Conservation (phyloP, 2,888 invertebrate species). For the Drosophila setosimentum region DNA sequence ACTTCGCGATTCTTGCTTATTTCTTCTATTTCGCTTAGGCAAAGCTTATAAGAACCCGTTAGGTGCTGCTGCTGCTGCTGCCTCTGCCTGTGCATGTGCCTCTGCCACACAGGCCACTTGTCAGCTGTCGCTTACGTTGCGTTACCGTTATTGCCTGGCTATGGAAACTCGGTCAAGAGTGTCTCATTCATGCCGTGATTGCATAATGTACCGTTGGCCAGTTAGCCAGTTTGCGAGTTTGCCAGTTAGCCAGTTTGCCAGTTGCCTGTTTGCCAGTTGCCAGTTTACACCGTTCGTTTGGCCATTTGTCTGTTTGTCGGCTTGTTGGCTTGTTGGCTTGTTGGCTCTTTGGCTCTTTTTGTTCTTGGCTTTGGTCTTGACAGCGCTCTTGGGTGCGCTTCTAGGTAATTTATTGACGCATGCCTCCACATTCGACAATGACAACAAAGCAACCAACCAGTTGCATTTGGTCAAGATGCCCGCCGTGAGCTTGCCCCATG, state of each 20-base stretch:
- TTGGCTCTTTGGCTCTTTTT: slow-evolving; percentile 33
- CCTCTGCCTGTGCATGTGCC: slow-evolving; percentile 7
- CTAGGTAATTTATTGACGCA: slow-evolving; percentile 77
- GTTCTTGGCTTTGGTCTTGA: slow-evolving; percentile 52
- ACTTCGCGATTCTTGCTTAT: slow-evolving; percentile 32
- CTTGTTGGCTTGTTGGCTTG: background rate
- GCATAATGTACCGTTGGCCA: slow-evolving; percentile 82
- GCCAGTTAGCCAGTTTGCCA: slow-evolving; percentile 18
- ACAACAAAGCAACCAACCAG: slow-evolving; percentile 64
- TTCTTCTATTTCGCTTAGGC: slow-evolving; percentile 30
- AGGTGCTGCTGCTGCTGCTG: slow-evolving; percentile 38
- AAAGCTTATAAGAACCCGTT: slow-evolving; percentile 64
- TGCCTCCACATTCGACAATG: slow-evolving; percentile 76
- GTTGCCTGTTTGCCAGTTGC: slow-evolving; percentile 28
- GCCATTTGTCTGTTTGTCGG: slow-evolving; percentile 31
- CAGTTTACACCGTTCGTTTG: slow-evolving; percentile 26
- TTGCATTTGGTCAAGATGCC: slow-evolving; percentile 64
- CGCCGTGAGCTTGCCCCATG: slow-evolving; percentile 31
- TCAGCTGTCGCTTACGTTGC: slow-evolving; percentile 78
- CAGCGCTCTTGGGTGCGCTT: slow-evolving; percentile 63
- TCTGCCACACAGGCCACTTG: slow-evolving; percentile 48
- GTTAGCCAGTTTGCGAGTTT: slow-evolving; percentile 35
- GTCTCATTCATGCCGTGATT: slow-evolving; percentile 84
- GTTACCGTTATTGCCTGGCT: slow-evolving; percentile 80
- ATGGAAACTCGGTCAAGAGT: slow-evolving; percentile 84